Evolutionary conservation across 2,113 vertebrate genomes (phyloP).

Genomic region (Felis catus): DNA sequence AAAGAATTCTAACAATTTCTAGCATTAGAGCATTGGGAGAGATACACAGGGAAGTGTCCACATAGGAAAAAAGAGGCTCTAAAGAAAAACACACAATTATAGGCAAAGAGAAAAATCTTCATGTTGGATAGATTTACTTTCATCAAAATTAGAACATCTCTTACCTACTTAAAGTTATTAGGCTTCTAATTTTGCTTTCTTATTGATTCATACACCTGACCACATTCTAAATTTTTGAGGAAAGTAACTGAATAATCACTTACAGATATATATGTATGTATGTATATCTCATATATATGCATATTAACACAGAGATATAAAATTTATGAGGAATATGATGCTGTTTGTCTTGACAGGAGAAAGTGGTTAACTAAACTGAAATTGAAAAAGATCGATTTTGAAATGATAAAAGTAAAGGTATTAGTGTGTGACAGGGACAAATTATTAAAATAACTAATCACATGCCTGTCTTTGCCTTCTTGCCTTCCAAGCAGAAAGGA

Average conservation of each 20-base stretch:
- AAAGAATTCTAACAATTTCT: slow-evolving; percentile 16
- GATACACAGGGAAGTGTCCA: not conserved
- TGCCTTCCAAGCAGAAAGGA: not conserved
- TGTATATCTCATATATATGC: not conserved
- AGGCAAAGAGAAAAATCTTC: not conserved
- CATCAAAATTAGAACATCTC: not conserved
- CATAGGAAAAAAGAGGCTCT: not conserved
- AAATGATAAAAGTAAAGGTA: not conserved
- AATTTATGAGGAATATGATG: not conserved
- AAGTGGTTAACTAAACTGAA: not conserved
- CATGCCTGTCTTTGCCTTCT: not conserved
- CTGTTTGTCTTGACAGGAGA: not conserved
- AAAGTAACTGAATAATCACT: not conserved
- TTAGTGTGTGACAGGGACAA: not conserved
- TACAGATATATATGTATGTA: not conserved
- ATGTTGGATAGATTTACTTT: not conserved
- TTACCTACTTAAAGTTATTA: not conserved
- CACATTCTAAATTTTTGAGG: not conserved
- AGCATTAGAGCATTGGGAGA: not conserved
- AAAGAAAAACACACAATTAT: not conserved
- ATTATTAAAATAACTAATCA: not conserved
- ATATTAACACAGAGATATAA: not conserved
- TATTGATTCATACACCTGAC: not conserved
- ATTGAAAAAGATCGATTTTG: not conserved
- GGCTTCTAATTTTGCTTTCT: not conserved